Conservation (phyloP, 1,140 invertebrate species). For the Anthonomus grandis region DNA sequence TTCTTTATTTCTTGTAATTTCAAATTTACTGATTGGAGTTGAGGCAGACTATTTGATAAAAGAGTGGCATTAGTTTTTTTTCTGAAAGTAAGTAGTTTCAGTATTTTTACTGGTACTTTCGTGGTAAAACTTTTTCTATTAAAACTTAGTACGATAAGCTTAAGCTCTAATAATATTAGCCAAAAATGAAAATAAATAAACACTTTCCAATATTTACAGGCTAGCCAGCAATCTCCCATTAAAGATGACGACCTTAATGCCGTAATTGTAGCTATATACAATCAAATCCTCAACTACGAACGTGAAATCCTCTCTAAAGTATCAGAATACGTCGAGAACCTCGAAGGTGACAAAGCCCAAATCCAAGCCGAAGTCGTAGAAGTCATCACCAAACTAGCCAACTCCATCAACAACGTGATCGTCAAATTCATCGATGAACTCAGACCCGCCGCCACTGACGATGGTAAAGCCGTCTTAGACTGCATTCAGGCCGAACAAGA, state of each 20-base stretch:
- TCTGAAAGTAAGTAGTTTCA: no score
- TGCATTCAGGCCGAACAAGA: slow-evolving; percentile 3
- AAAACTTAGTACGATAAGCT: no score
- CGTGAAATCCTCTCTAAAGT: not conserved
- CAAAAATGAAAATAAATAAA: not conserved
- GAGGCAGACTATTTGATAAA: no score
- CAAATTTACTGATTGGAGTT: no score
- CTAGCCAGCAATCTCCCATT: not conserved
- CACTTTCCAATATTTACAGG: not conserved
- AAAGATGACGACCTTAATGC: not conserved
- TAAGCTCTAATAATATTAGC: no score
- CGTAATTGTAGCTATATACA: not conserved
- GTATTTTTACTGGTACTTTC: no score
- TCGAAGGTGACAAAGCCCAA: not conserved
- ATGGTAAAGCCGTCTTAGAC: not conserved
- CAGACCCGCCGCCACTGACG: not conserved
- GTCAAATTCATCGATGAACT: not conserved
- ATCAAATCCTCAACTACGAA: not conserved
- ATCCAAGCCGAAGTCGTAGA: not conserved
- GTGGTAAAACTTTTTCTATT: no score
- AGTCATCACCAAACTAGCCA: not conserved
- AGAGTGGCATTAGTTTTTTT: no score
- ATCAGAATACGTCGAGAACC: not conserved
- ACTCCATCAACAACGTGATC: not conserved
- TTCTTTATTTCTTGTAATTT: not conserved